These are phyloP conservation scores for Hippocampus barbouri DNA, from an alignment of 2,113 vertebrate species.

Conservation along the genomic window DNA sequence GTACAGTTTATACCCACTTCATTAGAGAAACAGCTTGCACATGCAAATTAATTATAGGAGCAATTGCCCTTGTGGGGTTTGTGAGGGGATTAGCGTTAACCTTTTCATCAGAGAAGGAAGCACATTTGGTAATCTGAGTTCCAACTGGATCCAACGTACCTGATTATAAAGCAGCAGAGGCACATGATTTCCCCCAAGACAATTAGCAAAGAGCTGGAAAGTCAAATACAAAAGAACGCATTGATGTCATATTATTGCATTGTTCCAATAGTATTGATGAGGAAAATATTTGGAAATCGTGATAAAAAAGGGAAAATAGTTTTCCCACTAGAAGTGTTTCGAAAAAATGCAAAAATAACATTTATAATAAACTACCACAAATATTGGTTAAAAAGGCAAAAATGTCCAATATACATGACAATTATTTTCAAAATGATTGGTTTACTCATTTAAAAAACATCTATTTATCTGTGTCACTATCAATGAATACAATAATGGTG, in stretches of 20 bases:
- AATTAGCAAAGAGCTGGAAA: not conserved
- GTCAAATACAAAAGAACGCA: no score
- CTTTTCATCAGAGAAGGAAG: not conserved
- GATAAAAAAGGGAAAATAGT: no score
- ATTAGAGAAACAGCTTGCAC: conserved; percentile 1
- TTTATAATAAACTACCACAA: not conserved
- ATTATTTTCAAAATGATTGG: no score
- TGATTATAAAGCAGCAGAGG: not conserved
- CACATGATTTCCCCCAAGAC: not conserved
- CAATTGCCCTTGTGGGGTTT: not conserved
- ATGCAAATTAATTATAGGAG: not conserved
- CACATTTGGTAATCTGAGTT: not conserved
- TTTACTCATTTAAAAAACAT: no score
- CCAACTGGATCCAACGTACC: not conserved
- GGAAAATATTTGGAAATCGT: no score
- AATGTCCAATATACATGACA: no score
- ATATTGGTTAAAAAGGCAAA: not conserved
- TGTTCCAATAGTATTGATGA: no score
- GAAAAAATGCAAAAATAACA: not conserved
- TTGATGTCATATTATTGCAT: no score
- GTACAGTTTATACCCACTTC: not conserved
- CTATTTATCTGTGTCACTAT: no score
- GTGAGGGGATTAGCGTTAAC: not conserved
- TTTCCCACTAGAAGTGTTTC: no score
- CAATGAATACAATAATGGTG: no score